Base-by-base conservation (phyloP, 2,113 vertebrate species). In the Oophaga pumilio region DNA sequence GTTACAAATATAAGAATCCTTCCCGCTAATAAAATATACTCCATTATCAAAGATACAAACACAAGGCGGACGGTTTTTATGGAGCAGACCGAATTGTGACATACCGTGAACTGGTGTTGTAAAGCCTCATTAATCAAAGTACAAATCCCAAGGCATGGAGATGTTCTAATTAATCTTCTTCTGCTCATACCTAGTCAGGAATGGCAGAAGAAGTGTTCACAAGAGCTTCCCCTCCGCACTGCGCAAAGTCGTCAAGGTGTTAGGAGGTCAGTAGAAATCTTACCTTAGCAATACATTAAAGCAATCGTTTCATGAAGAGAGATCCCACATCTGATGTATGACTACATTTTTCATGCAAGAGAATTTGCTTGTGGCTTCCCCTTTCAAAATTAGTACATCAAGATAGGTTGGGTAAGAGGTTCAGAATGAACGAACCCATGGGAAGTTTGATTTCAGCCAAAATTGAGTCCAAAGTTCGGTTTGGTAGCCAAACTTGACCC, bases 111-210 rank as follows among this genome's bases (percentile, higher is more conserved):
- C 79, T 81, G 86, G 68, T 53, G 79, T 57, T 86, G 62, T 87
- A 82, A 87, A 82, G 57, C 79, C 86, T 87, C 86, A 87, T 87
- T 87, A 87, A 87, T 87, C 86, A 87, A 71, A 87, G 79, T 26
- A 76, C 50, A 60, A 82, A 82, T 87, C 86, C 86, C 56, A 57
- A 82, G 43, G 73, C 71, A 56, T 71, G 28, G 1, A 74, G 79
- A 74, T 73, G 49, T 87, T 57, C 86, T 83, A 87, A 87, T 87
- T 87, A 87, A 87, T 87, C 86, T 87, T 87, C 78, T 64, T 87
- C 86, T 64, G 68, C 68, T 87, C 69, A 82, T 82, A 82, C 68
- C 86, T 28, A 82, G 79, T 87, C 79, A 76, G 57, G 60, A 74
- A 82, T 76, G 79, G 69, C 71, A 82, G 68, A 18, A 28, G 69